Evolutionary conservation across 2,113 vertebrate genomes (phyloP).

Genomic region (Pelodiscus sinensis): DNA sequence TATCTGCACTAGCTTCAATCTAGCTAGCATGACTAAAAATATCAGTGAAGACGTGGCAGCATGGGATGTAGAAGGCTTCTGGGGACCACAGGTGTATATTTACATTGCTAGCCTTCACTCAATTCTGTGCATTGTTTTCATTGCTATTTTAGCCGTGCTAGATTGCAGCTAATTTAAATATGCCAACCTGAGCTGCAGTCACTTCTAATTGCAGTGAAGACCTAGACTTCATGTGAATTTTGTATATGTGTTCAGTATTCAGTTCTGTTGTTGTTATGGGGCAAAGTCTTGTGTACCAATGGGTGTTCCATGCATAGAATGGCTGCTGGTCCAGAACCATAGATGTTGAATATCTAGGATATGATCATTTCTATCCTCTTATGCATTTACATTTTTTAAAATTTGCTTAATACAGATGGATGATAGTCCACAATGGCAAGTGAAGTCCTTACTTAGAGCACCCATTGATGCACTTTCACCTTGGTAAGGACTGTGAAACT

Average conservation of each 20-base stretch:
- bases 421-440: not conserved
- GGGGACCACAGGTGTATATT: not conserved
- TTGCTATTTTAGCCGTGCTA: not conserved
- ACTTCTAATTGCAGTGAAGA: not conserved
- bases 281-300: not conserved
- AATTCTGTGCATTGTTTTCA: not conserved
- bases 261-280: not conserved
- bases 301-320: not conserved
- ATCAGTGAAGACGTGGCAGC: not conserved
- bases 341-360: not conserved
- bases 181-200: not conserved
- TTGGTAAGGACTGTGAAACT: slow-evolving; percentile 4
- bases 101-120: not conserved
- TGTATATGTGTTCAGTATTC: not conserved
- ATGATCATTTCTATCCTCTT: not conserved
- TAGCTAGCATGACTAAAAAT: not conserved
- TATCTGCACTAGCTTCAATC: not conserved
- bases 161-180: not conserved
- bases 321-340: slow-evolving; percentile 4
- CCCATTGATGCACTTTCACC: not conserved
- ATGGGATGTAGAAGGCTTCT: not conserved
- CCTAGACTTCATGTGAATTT: not conserved
- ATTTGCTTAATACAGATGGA: not conserved
- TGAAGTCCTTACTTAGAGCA: not conserved
- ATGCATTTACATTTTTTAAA: not conserved